These are phyloP conservation scores for Clunio marinus DNA, from an alignment of 2,888 invertebrate genomes.

Conservation along the genomic window DNA sequence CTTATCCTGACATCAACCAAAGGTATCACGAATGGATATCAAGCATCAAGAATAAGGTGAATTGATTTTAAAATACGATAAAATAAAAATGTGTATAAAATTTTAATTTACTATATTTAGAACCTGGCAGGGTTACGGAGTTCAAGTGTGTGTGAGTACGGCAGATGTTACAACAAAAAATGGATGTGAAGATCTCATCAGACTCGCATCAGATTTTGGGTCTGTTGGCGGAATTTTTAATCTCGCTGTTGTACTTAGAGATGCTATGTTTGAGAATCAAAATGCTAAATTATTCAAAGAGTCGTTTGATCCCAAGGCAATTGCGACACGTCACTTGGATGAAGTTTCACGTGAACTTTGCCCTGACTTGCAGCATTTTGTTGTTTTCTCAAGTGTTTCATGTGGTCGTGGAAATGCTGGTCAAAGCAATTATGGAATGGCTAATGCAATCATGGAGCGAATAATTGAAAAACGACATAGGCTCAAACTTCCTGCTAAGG, in stretches of 20 bases:
- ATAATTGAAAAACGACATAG: constrained; percentile 66
- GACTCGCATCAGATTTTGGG: constrained; percentile 58
- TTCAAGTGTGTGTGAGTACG: constrained; percentile 61
- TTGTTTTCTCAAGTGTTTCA: constrained; percentile 78
- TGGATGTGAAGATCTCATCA: constrained; percentile 65
- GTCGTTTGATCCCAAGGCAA: constrained; percentile 67
- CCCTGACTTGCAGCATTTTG: constrained; percentile 59
- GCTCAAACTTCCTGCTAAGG: constrained; percentile 66
- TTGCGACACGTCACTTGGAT: constrained; percentile 69
- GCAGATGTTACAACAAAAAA: constrained; percentile 65
- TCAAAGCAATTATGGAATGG: constrained; percentile 83
- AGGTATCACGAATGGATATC: constrained; percentile 78
- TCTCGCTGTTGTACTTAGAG: constrained; percentile 70
- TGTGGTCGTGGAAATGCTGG: constrained; percentile 82
- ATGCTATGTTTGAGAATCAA: constrained; percentile 70
- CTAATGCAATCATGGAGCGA: constrained; percentile 86
- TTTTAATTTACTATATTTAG: constrained; percentile 58
- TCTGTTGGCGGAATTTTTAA: constrained; percentile 76
- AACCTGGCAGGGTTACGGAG: constrained; percentile 63
- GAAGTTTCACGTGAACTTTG: constrained; percentile 55
- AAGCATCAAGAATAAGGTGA: constrained; percentile 65
- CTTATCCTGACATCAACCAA: constrained; percentile 74
- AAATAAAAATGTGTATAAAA: too few relatives aligned
- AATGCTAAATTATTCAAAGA: constrained; percentile 62
- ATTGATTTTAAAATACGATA: too few relatives aligned